These are phyloP conservation scores for Cydia fagiglandana DNA, from an alignment of 1,140 invertebrate species.

Conservation along the genomic window DNA sequence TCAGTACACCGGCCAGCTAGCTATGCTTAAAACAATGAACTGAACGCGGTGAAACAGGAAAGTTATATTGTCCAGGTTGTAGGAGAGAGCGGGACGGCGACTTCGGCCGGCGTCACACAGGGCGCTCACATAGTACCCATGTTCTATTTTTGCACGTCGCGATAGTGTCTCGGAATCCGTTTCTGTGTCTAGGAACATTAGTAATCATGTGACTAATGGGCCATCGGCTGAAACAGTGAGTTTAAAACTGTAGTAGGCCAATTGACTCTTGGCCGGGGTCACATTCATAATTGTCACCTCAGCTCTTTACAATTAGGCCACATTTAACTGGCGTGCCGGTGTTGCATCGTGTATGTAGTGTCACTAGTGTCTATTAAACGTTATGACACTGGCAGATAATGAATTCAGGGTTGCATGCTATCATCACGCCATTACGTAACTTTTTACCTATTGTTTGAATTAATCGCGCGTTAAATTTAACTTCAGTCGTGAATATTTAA, in stretches of 20 bases:
- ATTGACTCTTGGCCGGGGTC: constrained; percentile 29
- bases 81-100: constrained; percentile 63
- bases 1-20: constrained; percentile 69
- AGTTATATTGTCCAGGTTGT: constrained; percentile 57
- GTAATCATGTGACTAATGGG: constrained; percentile 77
- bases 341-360: constrained; percentile 37
- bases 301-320: constrained; percentile 34
- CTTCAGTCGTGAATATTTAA: constrained; percentile 24
- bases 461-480: constrained; percentile 57
- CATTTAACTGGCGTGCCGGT: constrained; percentile 39
- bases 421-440: constrained; percentile 57
- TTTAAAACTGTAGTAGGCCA: constrained; percentile 32
- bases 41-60: constrained; percentile 64
- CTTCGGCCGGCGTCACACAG: constrained; percentile 64
- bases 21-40: constrained; percentile 74
- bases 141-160: constrained; percentile 76
- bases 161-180: constrained; percentile 78
- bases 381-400: constrained; percentile 51
- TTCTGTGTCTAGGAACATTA: constrained; percentile 75
- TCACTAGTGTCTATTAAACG: constrained; percentile 39
- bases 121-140: constrained; percentile 72
- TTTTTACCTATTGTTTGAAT: constrained; percentile 49
- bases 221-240: constrained; percentile 52
- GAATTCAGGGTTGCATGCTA: constrained; percentile 56
- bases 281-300: constrained; percentile 21